These are phyloP conservation scores for Tenrec ecaudatus DNA, from an alignment of 2,113 vertebrate genomes.

Conservation along the genomic window DNA sequence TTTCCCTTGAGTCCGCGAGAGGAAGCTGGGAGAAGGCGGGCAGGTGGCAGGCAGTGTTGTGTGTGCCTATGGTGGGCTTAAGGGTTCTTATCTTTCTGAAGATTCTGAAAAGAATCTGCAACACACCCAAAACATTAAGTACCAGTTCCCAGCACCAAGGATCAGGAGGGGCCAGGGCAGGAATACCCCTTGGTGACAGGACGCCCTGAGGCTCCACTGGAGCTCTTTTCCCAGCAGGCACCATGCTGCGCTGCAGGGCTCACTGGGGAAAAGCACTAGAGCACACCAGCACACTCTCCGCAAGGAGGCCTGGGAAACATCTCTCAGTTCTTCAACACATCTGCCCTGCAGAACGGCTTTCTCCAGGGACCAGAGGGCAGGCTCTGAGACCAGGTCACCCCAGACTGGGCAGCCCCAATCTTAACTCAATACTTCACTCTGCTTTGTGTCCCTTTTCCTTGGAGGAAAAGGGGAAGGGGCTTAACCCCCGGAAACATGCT, in stretches of 20 bases:
- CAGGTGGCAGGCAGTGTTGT: too few relatives aligned
- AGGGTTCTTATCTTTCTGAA: neutral
- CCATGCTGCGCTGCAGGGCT: too few relatives aligned
- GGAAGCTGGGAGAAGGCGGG: too few relatives aligned
- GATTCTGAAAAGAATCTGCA: slow-evolving; percentile 42
- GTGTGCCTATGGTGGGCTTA: neutral
- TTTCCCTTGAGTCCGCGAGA: neutral
- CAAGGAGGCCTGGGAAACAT: neutral
- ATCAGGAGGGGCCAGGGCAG: neutral
- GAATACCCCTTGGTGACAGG: neutral
- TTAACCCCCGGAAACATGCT: neutral
- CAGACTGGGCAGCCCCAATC: accelerated
- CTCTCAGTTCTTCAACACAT: neutral
- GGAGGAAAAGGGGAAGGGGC: neutral
- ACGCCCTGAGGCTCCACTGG: neutral
- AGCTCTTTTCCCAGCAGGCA: neutral
- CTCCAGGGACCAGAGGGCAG: too few relatives aligned
- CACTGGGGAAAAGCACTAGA: neutral
- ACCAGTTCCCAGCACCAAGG: neutral
- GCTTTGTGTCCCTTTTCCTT: neutral
- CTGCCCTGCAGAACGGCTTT: neutral
- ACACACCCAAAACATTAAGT: neutral
- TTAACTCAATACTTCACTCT: neutral
- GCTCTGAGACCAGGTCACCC: too few relatives aligned
- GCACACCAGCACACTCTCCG: neutral